Conservation (phyloP, 2,113 vertebrate species). For the Fukomys damarensis region DNA sequence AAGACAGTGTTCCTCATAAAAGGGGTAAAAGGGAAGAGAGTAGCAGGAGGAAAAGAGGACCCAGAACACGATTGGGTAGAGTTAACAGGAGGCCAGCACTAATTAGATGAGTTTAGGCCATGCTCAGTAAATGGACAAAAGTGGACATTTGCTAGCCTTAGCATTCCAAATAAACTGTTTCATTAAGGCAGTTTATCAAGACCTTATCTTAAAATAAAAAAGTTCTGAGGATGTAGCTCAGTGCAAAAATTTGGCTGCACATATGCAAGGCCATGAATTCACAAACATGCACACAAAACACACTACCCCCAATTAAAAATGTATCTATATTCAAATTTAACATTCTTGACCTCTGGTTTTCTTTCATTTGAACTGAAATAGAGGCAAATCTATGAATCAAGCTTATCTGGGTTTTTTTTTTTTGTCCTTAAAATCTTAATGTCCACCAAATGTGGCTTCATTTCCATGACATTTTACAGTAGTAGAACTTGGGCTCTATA, state of each 20-base stretch:
- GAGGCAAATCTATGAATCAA: neutral
- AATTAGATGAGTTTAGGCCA: neutral
- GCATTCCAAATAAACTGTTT: neutral
- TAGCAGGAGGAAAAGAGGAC: neutral
- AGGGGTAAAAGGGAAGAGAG: neutral
- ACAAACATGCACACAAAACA: neutral
- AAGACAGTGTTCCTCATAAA: neutral
- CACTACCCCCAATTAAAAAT: neutral
- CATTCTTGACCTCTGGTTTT: neutral
- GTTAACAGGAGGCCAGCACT: neutral
- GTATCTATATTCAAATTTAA: neutral
- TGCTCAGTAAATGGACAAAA: neutral
- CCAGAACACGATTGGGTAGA: neutral
- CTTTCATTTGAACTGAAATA: slow-evolving; percentile 13
- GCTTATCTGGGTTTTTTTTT: neutral
- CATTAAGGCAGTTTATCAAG: neutral
- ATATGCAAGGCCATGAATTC: neutral
- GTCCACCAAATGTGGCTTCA: neutral
- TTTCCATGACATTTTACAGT: neutral
- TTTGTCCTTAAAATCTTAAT: neutral
- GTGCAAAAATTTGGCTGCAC: neutral
- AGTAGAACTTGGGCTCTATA: neutral
- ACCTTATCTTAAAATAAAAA: neutral
- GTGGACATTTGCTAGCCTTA: neutral
- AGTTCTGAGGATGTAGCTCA: neutral